Evolutionary conservation across 2,888 invertebrate species (phyloP).

Genomic region (Poecilus cupreus): DNA sequence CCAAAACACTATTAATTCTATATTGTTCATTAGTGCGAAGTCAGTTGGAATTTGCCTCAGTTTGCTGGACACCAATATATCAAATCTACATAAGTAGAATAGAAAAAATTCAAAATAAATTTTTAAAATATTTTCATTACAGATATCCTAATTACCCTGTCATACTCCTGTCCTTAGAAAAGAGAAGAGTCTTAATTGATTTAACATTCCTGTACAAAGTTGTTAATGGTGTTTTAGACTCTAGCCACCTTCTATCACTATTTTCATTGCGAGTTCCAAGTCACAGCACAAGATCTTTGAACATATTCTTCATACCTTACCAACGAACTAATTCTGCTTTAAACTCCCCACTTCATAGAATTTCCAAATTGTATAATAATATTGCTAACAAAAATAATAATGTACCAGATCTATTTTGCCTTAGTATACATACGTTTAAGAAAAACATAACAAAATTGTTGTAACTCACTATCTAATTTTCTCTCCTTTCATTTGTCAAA

Average conservation of each 20-base stretch:
- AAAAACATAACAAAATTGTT: no score
- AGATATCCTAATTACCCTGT: background rate
- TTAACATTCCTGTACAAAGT: background rate
- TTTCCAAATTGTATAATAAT: background rate
- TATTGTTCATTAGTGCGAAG: background rate
- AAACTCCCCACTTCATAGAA: background rate
- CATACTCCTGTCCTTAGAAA: background rate
- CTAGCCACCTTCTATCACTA: background rate
- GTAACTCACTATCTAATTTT: no score
- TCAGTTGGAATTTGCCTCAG: background rate
- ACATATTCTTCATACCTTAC: background rate
- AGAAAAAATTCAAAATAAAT: background rate
- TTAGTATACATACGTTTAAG: no score
- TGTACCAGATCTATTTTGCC: background rate
- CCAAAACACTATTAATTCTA: background rate
- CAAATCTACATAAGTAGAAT: background rate
- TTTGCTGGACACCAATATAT: background rate
- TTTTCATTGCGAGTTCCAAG: background rate
- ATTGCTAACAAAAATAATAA: background rate
- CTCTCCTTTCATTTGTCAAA: no score
- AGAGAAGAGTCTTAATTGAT: background rate
- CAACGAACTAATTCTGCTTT: background rate
- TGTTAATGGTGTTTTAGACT: background rate
- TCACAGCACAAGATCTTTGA: background rate
- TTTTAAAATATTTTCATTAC: background rate